Evolutionary conservation across 2,113 vertebrate species (phyloP), one percentile per base, ranked within the genome.

Genomic region (Sylvilagus bachmani): DNA sequence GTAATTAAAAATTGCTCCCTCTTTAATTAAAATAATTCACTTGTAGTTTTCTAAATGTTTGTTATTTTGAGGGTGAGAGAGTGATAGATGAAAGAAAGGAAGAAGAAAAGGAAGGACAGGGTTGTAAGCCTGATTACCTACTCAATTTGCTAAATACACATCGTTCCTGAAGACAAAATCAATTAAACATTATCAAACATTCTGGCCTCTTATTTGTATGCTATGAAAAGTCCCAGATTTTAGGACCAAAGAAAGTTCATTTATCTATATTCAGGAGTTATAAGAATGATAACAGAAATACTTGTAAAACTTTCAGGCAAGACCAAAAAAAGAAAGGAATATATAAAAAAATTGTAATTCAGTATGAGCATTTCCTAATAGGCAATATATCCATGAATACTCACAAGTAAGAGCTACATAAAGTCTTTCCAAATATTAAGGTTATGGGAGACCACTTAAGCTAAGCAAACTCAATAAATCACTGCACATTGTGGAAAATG

Each of bases 391-490:
- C 51, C 81, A 49, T 36, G 12, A 93, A 79, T 64, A 66, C 21
- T 33, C 62, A 69, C 22, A 80, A 49, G 6, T 4, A 12, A 87
- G 4, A 55, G 1, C 5, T 21, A 87, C 3, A 6, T n/a, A 83
- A 44, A 90, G 29, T 92, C 66, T 80, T 89, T 89, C 70, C 55
- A 90, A 83, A 73, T 86, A 44, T 53, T 78, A 90, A 31, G 31
- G 13, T 33, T 62, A 53, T 3, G 49, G 8, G 9, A 31, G 9
- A 53, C 55, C 38, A 71, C 22, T 31, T 62, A 29, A 89, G 9
- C 24, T 38, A 64, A 83, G 13, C 22, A 78, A 69, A 84, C 22
- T 78, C 78, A 95, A 58, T 78, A 93, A 86, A 79, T 19, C 64
- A 82, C 3, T 74, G 11, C 25, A 91, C 31, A 31, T 29, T 5